Evolutionary conservation across 2,113 vertebrate species (phyloP), one percentile per base, ranked within the genome.

Genomic region (Pleuronectes platessa): DNA sequence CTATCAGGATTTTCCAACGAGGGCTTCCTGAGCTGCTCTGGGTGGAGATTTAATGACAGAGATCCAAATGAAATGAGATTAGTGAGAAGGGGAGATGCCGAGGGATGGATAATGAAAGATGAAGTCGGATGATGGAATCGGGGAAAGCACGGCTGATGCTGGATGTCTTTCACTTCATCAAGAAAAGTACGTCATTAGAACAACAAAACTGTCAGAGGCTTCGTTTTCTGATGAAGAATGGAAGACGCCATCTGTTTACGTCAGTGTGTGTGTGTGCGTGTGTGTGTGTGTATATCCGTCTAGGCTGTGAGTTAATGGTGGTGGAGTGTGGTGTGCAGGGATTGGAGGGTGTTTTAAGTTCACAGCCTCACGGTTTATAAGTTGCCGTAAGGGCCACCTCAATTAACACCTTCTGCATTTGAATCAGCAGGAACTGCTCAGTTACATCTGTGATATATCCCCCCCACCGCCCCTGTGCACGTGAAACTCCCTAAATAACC

Each of bases 81-180:
- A 86, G 87, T 53, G 54, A 60, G 67, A 24, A 45, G 71, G 31
- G 35, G 35, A 81, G 23, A 85, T 9, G 55, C 73, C 84, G 40
- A 65, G 58, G n/a, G 61, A 40, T 0, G 24, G 58, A 72, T 74
- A 69, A 86, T 82, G 72, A 84, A 84, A 80, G 62, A 82, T 75
- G 78, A 88, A 87, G 86, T 78, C 61, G 49, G 77, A 80, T 49
- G 79, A 78, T 76, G 67, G 61, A 79, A 77, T 72, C 27, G 20
- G 23, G 49, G 7, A 26, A 65, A 82, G 83, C 64, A 49, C 5
- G 0, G 62, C 69, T 71, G 76, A 68, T 54, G 27, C 42, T 72
- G 62, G 62, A 53, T 75, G 63, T 84, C 58, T 67, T 23, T 56
- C 24, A 27, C 45, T 78, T 79, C 64, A 78, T 82, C 69, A 21